These are phyloP conservation scores for Brachymystax lenok DNA, from an alignment of 2,797 vertebrate species.

Conservation along the genomic window DNA sequence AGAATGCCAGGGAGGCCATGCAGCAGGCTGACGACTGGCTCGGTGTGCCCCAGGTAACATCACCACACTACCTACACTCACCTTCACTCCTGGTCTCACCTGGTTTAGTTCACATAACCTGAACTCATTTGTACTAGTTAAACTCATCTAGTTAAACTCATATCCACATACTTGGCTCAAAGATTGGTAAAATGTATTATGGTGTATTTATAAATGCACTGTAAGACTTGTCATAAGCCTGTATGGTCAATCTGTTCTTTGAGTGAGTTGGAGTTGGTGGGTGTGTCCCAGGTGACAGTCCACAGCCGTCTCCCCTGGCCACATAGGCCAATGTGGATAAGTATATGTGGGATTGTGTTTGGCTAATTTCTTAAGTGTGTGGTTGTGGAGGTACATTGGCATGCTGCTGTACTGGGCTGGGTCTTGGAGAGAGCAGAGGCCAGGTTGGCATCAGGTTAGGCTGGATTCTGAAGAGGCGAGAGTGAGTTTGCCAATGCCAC, in stretches of 20 bases:
- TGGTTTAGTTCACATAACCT: too few relatives aligned
- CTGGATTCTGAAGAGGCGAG: background rate
- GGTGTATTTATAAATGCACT: too few relatives aligned
- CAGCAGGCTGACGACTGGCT: slow-evolving; percentile 94
- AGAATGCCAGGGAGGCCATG: slow-evolving; percentile 93
- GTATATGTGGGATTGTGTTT: background rate
- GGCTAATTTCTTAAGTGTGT: background rate
- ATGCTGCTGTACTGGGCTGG: background rate
- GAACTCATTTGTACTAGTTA: too few relatives aligned
- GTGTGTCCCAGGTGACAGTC: background rate
- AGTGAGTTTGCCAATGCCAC: background rate
- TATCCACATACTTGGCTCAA: too few relatives aligned
- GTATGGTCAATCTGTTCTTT: too few relatives aligned
- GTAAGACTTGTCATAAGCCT: too few relatives aligned
- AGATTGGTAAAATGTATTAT: too few relatives aligned
- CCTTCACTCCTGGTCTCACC: background rate
- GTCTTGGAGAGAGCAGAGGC: background rate
- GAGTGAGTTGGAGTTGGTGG: slow-evolving; percentile 78
- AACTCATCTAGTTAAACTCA: too few relatives aligned
- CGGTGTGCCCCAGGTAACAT: slow-evolving; percentile 89
- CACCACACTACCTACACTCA: background rate
- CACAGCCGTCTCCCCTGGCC: background rate
- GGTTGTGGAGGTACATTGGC: background rate
- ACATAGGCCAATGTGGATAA: background rate
- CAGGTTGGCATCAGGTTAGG: background rate